phyloP scores from a whole-genome alignment of 2,113 vertebrate species.

The Calyptommatus sinebrachiatus region DNA sequence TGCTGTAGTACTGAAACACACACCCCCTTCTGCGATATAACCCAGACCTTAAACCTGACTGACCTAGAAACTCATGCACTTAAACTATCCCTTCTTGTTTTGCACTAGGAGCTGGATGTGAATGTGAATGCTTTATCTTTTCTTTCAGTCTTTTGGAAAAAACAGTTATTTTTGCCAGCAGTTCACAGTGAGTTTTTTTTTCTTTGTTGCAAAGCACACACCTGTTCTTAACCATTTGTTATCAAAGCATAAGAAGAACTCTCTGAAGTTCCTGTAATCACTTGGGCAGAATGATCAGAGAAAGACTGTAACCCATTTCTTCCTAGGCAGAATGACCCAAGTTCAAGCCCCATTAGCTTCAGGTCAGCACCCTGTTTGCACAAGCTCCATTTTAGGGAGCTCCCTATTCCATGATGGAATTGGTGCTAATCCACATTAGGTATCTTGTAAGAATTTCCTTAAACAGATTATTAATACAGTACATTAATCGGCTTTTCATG shows the following conservation, averaged over 20 bases:
- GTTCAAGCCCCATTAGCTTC: too few relatives aligned
- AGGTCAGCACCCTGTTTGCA: too few relatives aligned
- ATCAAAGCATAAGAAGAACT: not conserved
- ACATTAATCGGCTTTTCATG: too few relatives aligned
- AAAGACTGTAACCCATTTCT: not conserved
- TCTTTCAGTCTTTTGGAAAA: not conserved
- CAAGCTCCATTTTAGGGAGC: too few relatives aligned
- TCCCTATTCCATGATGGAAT: too few relatives aligned
- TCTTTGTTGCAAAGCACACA: not conserved
- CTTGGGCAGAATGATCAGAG: not conserved
- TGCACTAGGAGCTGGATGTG: not conserved
- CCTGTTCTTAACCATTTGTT: not conserved
- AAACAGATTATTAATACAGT: too few relatives aligned
- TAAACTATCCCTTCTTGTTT: not conserved
- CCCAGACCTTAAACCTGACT: not conserved
- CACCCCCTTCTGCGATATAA: not conserved
- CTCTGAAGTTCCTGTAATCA: not conserved
- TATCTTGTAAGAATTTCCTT: too few relatives aligned
- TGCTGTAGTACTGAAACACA: not conserved
- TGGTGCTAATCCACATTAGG: too few relatives aligned
- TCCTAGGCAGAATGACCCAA: not conserved
- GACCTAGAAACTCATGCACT: not conserved
- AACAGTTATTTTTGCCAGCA: rapidly evolving
- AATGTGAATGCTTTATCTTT: not conserved
- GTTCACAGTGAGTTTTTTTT: rapidly evolving